These are phyloP conservation scores for Limenitis camilla DNA, from an alignment of 2,888 invertebrate genomes.

Conservation along the genomic window DNA sequence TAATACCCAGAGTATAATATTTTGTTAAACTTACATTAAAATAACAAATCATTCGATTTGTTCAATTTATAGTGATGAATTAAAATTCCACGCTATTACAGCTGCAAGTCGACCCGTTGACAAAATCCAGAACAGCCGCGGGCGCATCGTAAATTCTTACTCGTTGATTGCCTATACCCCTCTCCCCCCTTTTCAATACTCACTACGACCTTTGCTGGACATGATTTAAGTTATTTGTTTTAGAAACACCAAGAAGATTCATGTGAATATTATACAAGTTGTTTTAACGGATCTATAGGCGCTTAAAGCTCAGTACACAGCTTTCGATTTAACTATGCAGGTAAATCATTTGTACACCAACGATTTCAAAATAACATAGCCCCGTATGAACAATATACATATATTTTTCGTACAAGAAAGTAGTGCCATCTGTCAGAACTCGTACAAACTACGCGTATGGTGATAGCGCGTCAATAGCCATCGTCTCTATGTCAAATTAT, in stretches of 20 bases:
- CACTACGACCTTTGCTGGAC: slow-evolving; percentile 41
- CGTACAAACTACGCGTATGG: no score
- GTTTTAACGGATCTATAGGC: slow-evolving; percentile 42
- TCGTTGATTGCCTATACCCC: slow-evolving; percentile 57
- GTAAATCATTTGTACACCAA: no score
- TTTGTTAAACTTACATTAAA: no score
- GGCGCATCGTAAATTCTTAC: slow-evolving; percentile 48
- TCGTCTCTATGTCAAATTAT: no score
- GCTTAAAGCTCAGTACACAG: no score
- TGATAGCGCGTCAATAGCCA: no score
- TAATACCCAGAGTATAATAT: no score
- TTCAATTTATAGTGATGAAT: slow-evolving; percentile 6
- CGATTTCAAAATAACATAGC: no score
- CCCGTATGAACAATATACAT: no score
- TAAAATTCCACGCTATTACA: slow-evolving; percentile 11
- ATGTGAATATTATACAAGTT: slow-evolving; percentile 52
- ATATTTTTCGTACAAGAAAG: no score
- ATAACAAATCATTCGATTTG: neutral
- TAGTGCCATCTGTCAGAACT: no score
- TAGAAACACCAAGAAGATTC: slow-evolving; percentile 45
- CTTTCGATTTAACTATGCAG: no score
- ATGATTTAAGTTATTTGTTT: slow-evolving; percentile 46
- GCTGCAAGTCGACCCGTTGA: slow-evolving; percentile 8
- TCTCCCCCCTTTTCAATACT: slow-evolving; percentile 31
- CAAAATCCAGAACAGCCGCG: slow-evolving; percentile 27